Percentiles rank a stretch among this genome's conserved stretches.
Conservation (phyloP, 2,797 vertebrate genomes). For the Varecia variegata region DNA sequence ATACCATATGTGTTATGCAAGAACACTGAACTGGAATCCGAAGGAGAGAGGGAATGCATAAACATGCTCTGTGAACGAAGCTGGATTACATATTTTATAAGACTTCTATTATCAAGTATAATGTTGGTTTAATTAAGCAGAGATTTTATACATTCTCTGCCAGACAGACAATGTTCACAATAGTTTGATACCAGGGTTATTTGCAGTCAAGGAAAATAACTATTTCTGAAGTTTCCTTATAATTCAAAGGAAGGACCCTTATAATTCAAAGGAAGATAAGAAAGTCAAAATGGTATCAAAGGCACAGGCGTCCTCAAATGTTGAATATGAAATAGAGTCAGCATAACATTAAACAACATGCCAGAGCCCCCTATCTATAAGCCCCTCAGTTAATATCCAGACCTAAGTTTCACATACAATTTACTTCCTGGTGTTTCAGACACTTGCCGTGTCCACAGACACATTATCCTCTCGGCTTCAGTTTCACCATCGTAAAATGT, state of each 20-base stretch:
- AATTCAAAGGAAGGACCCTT: neutral
- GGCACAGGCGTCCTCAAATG: neutral
- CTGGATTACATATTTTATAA: rapidly evolving
- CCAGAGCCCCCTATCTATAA: rapidly evolving
- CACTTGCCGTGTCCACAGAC: rapidly evolving
- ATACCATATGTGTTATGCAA: rapidly evolving
- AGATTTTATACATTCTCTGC: neutral
- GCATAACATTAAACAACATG: rapidly evolving
- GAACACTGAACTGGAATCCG: no score
- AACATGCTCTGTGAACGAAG: neutral
- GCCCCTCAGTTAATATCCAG: rapidly evolving
- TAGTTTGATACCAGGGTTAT: neutral
- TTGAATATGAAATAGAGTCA: rapidly evolving
- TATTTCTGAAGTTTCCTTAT: neutral
- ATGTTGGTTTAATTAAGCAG: neutral
- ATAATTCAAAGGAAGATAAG: neutral
- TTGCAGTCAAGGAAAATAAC: neutral
- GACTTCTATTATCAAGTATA: neutral
- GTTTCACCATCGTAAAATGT: neutral
- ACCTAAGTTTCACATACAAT: rapidly evolving
- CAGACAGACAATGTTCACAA: neutral
- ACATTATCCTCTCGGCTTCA: neutral
- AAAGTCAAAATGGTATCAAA: neutral
- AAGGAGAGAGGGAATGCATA: rapidly evolving
- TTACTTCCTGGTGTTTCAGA: neutral